A percentile compares a stretch with the other conserved stretches of the same genome.
Conservation (phyloP, 1,140 invertebrate genomes). For the Trinorchestia longiramus region DNA sequence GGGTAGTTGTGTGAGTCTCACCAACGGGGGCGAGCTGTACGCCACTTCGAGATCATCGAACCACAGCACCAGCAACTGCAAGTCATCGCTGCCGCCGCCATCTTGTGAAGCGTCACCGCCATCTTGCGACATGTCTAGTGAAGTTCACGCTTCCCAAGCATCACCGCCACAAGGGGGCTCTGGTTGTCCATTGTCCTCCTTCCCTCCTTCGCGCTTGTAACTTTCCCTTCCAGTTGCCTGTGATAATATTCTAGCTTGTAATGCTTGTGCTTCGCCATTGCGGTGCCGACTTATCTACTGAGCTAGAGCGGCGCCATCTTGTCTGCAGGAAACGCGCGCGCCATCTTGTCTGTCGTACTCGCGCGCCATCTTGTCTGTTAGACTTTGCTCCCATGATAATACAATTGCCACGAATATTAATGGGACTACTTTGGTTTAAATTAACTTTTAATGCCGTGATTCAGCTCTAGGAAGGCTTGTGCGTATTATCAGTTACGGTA, state of each 20-base stretch:
- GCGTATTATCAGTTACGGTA: neutral
- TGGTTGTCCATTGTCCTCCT: neutral
- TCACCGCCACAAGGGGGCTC: conserved; percentile 3
- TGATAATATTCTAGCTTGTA: conserved; percentile 51
- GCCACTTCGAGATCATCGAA: neutral
- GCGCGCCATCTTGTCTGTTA: too few relatives aligned
- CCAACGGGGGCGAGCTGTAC: conserved; percentile 26
- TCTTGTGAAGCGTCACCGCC: conserved; percentile 3
- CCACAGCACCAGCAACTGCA: neutral
- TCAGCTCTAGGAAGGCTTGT: neutral
- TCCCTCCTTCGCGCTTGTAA: conserved; percentile 50
- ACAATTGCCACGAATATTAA: neutral
- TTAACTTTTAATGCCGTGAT: neutral
- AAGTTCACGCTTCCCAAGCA: conserved; percentile 6
- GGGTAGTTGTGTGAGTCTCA: neutral
- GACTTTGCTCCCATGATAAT: neutral
- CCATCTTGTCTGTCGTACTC: too few relatives aligned
- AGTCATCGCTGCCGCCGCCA: neutral
- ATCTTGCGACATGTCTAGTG: neutral
- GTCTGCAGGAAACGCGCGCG: neutral
- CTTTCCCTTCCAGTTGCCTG: conserved; percentile 50
- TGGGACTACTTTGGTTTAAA: neutral
- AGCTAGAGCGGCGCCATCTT: neutral
- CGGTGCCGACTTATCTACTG: neutral
- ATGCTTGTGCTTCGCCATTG: neutral